Evolutionary conservation across 2,888 invertebrate genomes (phyloP).

Genomic region (Oscheius sp.): DNA sequence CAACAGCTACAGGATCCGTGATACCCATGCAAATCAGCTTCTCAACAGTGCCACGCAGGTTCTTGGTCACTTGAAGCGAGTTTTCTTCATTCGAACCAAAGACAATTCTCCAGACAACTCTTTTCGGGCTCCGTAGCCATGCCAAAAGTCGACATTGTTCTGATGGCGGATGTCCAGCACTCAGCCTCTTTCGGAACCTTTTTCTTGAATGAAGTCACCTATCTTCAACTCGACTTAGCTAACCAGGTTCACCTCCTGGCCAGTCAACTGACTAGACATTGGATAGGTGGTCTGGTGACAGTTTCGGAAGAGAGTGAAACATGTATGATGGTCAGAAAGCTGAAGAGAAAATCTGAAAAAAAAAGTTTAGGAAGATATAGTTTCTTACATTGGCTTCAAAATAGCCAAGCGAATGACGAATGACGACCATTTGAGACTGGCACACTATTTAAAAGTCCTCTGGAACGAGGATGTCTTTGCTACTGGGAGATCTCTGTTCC

Average conservation of each 20-base stretch:
- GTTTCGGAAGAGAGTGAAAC: constrained; percentile 43
- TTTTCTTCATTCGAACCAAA: background rate
- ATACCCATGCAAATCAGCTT: constrained; percentile 48
- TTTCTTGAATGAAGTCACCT: constrained; percentile 43
- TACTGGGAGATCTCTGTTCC: constrained; percentile 41
- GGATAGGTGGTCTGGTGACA: constrained; percentile 50
- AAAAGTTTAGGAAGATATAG: constrained; percentile 47
- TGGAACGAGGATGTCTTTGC: constrained; percentile 44
- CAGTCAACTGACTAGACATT: constrained; percentile 48
- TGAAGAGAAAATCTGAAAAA: background rate
- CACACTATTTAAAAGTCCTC: constrained; percentile 47
- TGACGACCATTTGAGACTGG: constrained; percentile 46
- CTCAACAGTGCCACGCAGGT: constrained; percentile 50
- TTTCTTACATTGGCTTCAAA: constrained; percentile 46
- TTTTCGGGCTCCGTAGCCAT: constrained; percentile 39
- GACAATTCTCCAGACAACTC: constrained; percentile 30
- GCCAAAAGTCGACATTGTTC: constrained; percentile 43
- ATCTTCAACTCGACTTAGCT: constrained; percentile 44
- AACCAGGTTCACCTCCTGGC: constrained; percentile 48
- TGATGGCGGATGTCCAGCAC: constrained; percentile 43
- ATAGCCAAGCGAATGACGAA: constrained; percentile 53
- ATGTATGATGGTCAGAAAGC: constrained; percentile 45
- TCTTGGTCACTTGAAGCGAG: constrained; percentile 48
- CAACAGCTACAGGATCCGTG: constrained; percentile 48
- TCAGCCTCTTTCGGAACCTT: constrained; percentile 46